These are phyloP conservation scores for Gastrophysa polygoni DNA, from an alignment of 2,888 invertebrate genomes.

Conservation along the genomic window DNA sequence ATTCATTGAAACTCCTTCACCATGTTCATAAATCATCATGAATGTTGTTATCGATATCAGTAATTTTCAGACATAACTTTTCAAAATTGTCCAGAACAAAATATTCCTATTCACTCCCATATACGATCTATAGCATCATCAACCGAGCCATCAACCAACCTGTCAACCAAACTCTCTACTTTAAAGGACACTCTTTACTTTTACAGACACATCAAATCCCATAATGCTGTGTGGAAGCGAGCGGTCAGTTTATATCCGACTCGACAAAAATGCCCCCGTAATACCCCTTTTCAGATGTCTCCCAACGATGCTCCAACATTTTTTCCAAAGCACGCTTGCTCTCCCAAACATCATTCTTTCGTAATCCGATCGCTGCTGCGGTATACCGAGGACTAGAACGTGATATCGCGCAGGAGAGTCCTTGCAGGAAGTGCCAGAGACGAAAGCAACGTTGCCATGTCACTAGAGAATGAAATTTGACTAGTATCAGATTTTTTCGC, in stretches of 20 bases:
- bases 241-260: background rate
- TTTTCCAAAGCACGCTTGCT: conserved; percentile 4
- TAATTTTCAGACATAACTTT: no score
- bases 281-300: background rate
- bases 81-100: no score
- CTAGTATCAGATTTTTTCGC: no score
- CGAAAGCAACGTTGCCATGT: conserved; percentile 3
- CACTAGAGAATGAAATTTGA: no score
- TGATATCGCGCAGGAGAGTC: conserved; percentile 37
- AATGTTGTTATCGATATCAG: no score
- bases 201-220: background rate
- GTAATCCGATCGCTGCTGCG: conserved; percentile 28
- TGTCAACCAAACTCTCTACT: background rate
- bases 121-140: no score
- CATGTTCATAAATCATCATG: no score
- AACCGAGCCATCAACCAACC: background rate
- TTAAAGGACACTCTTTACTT: background rate
- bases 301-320: background rate
- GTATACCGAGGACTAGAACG: conserved; percentile 40
- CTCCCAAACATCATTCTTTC: conserved; percentile 14
- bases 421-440: conserved; percentile 4
- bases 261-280: conserved; percentile 1
- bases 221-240: background rate
- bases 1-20: no score
- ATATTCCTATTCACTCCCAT: no score